phyloP scores from a whole-genome alignment of 2,888 invertebrate genomes.

The Pedicia rivosa region DNA sequence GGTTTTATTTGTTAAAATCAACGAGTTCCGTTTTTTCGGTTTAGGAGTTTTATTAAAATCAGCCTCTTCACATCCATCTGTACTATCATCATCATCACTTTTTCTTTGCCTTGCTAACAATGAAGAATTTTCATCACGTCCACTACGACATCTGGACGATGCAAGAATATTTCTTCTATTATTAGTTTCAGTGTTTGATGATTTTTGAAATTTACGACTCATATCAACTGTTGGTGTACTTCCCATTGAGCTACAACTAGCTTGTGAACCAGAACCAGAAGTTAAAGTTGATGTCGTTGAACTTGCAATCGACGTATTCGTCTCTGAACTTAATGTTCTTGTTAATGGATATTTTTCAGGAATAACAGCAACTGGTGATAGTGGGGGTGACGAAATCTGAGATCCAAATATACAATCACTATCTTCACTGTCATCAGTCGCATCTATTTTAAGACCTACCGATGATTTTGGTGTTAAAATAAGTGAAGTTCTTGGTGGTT shows the following conservation, averaged over 20 bases:
- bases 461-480: conserved; percentile 12
- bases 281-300: conserved; percentile 56
- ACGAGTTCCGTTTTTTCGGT: conserved; percentile 30
- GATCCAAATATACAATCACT: conserved; percentile 81
- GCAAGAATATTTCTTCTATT: conserved; percentile 77
- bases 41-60: conserved; percentile 27
- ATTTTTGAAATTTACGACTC: conserved; percentile 54
- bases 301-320: conserved; percentile 51
- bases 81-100: conserved; percentile 45
- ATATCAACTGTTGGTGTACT: conserved; percentile 45
- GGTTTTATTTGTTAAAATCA: conserved; percentile 5
- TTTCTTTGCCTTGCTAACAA: conserved; percentile 37
- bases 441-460: not conserved
- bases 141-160: conserved; percentile 72
- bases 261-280: conserved; percentile 58
- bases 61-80: conserved; percentile 27
- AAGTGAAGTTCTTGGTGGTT: conserved; percentile 28
- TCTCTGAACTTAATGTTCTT: conserved; percentile 54
- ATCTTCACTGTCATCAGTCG: conserved; percentile 45
- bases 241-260: conserved; percentile 48
- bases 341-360: conserved; percentile 42
- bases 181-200: conserved; percentile 52
- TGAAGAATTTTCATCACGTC: conserved; percentile 55
- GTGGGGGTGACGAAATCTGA: conserved; percentile 61
- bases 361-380: conserved; percentile 40